phyloP scores from a whole-genome alignment of 1,140 invertebrate genomes.

The Cyclargus thomasi region DNA sequence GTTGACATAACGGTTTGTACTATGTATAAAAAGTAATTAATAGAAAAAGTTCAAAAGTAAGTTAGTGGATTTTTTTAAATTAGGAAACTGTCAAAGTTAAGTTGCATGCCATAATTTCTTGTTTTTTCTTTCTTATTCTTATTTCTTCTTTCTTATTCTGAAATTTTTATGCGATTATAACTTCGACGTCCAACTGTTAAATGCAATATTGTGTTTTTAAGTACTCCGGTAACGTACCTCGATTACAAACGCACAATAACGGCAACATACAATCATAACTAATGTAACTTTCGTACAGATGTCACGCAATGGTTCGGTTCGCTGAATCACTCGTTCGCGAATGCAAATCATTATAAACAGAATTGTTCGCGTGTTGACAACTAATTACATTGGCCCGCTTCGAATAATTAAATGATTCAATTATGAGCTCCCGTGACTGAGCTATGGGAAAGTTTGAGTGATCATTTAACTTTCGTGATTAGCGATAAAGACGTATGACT shows the following conservation, averaged over 20 bases:
- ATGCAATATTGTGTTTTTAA: too few species aligned
- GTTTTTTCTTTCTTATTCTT: too few species aligned
- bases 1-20: neutral
- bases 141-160: too few species aligned
- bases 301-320: conserved; percentile 3
- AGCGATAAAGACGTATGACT: conserved; percentile 23
- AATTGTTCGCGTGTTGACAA: conserved; percentile 32
- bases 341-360: conserved; percentile 22
- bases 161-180: too few species aligned
- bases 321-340: conserved; percentile 15
- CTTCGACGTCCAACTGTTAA: too few species aligned
- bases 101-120: too few species aligned
- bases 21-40: neutral
- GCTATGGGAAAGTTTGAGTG: conserved; percentile 29
- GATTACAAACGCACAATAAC: neutral
- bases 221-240: too few species aligned
- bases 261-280: neutral
- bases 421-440: conserved; percentile 27
- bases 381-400: conserved; percentile 35
- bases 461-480: conserved; percentile 31
- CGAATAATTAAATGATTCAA: conserved; percentile 26
- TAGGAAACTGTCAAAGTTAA: too few species aligned
- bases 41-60: too few species aligned
- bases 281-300: conserved; percentile 15
- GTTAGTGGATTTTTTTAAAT: too few species aligned